Evolutionary conservation across 2,113 vertebrate species (phyloP).

Genomic region (Oncorhynchus nerka): DNA sequence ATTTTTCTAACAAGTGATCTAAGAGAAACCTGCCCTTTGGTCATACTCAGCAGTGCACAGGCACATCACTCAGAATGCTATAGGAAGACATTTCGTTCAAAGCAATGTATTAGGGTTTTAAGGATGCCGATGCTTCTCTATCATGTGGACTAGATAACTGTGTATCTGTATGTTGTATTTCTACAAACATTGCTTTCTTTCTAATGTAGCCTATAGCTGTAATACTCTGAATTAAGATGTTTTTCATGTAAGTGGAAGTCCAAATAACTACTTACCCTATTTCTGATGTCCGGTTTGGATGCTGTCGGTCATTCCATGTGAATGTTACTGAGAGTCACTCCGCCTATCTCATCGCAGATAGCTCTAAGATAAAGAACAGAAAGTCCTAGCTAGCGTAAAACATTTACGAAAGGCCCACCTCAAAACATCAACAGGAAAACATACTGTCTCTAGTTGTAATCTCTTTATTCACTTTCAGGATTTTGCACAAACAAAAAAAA

Average conservation of each 20-base stretch:
- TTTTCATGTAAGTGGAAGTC: neutral
- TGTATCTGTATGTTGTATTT: too few species aligned
- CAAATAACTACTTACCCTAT: neutral
- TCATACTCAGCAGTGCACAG: neutral
- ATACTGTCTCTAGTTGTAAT: constrained; percentile 25
- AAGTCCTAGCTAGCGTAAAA: neutral
- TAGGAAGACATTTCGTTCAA: too few species aligned
- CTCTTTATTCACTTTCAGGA: constrained; percentile 52
- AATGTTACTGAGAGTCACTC: too few species aligned
- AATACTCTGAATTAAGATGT: too few species aligned
- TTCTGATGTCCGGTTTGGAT: neutral
- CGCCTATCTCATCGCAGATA: too few species aligned
- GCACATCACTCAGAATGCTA: neutral
- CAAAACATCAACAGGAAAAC: neutral
- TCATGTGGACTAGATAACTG: neutral
- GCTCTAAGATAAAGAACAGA: neutral
- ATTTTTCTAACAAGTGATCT: neutral
- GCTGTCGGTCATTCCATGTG: too few species aligned
- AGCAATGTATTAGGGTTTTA: neutral
- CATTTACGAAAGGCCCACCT: neutral
- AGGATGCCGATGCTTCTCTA: neutral
- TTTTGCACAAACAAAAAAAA: constrained; percentile 50
- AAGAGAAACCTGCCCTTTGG: neutral
- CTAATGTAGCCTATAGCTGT: too few species aligned
- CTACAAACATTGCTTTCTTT: too few species aligned